These are phyloP conservation scores for Steinernema hermaphroditum DNA, from an alignment of 2,888 invertebrate species.

Conservation along the genomic window DNA sequence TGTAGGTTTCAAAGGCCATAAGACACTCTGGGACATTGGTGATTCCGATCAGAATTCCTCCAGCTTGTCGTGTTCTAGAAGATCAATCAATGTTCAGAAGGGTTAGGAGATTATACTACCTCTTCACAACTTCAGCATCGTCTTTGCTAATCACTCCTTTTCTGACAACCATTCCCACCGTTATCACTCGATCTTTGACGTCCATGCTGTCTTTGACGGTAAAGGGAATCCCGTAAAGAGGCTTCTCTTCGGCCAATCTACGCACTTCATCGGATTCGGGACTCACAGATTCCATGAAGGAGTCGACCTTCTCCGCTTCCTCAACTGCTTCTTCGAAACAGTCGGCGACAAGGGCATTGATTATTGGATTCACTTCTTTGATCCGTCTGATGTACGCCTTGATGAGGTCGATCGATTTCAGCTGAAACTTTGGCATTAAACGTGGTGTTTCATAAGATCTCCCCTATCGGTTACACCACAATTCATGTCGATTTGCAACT, in stretches of 20 bases:
- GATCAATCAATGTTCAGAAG: background rate
- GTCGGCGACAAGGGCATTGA: conserved; percentile 46
- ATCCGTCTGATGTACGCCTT: conserved; percentile 48
- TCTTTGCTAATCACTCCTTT: conserved; percentile 10
- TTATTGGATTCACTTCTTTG: conserved; percentile 39
- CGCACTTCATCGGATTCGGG: background rate
- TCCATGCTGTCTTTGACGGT: conserved; percentile 39
- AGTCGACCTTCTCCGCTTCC: conserved; percentile 39
- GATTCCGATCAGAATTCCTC: conserved; percentile 74
- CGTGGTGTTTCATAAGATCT: too few relatives aligned
- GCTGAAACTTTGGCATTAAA: conserved; percentile 18
- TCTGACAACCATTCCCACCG: conserved; percentile 33
- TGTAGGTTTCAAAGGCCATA: conserved; percentile 82
- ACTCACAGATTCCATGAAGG: conserved; percentile 30
- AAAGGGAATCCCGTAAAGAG: conserved; percentile 44
- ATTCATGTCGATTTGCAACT: too few relatives aligned
- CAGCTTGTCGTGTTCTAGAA: conserved; percentile 39
- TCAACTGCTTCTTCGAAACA: conserved; percentile 40
- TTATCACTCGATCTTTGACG: conserved; percentile 35
- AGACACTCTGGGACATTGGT: conserved; percentile 78
- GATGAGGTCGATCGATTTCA: conserved; percentile 37
- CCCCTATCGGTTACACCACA: too few relatives aligned
- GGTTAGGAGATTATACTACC: background rate
- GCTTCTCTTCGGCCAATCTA: conserved; percentile 32
- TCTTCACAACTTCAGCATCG: conserved; percentile 38